These are phyloP conservation scores for Myotis pilosus DNA, from an alignment of 2,797 vertebrate genomes.

Conservation along the genomic window DNA sequence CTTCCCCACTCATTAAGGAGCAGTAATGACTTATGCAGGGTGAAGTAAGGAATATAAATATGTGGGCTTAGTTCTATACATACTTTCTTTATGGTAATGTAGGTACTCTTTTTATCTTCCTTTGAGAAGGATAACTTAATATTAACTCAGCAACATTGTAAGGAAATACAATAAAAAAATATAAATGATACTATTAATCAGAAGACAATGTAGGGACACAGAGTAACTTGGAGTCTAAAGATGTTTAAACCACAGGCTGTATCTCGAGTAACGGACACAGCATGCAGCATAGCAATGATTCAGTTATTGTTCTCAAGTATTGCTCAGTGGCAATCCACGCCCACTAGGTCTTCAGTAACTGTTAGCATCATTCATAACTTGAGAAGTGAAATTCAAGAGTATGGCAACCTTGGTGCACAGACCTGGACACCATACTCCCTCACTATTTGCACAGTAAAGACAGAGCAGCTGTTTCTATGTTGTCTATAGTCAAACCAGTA, in stretches of 20 bases:
- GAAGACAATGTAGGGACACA: not conserved
- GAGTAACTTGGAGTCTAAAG: not conserved
- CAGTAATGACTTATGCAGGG: not conserved
- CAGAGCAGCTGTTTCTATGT: not conserved
- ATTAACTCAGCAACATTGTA: not conserved
- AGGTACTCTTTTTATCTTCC: not conserved
- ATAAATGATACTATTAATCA: not conserved
- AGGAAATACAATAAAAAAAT: slow-evolving; percentile 27
- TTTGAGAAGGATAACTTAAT: slow-evolving; percentile 42
- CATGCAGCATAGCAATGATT: not conserved
- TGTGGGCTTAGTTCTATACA: not conserved
- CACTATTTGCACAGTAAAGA: not conserved
- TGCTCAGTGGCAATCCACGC: not conserved
- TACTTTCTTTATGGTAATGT: not conserved
- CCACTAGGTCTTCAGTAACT: not conserved
- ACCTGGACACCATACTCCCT: not conserved
- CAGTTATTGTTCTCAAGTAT: not conserved
- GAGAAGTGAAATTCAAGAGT: not conserved
- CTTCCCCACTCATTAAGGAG: not conserved
- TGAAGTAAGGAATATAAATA: not conserved
- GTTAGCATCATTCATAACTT: not conserved
- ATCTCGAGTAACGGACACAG: not conserved
- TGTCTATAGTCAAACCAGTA: not conserved
- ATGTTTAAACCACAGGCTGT: not conserved
- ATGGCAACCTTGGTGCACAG: not conserved